Conservation (phyloP, 2,797 vertebrate species). For the Spinibarbus caldwelli region DNA sequence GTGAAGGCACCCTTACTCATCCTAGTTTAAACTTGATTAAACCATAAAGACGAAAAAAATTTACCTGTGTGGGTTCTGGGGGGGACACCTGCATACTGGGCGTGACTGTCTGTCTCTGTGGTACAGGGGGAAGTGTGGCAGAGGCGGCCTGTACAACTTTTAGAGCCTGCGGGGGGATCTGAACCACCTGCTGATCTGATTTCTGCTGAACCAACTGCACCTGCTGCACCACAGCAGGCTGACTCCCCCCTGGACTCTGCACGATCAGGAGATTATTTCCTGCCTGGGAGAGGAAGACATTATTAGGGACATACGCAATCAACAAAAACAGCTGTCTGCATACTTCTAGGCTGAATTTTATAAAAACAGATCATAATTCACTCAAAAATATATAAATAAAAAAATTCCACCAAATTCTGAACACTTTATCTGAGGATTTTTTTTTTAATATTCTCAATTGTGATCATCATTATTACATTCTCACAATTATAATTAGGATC, state of each 20-base stretch:
- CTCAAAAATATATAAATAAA: not conserved
- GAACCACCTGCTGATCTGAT: slow-evolving; percentile 88
- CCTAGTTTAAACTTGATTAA: no score
- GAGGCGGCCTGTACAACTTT: slow-evolving; percentile 97
- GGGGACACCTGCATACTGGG: slow-evolving; percentile 80
- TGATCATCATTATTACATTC: not conserved
- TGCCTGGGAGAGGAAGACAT: slow-evolving; percentile 69
- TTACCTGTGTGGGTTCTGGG: slow-evolving; percentile 87
- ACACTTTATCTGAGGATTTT: no score
- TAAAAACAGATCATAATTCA: not conserved
- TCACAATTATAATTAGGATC: not conserved
- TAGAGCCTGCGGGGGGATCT: slow-evolving; percentile 94
- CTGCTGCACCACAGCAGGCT: slow-evolving; percentile 92
- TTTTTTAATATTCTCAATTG: not conserved
- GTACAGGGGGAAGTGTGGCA: slow-evolving; percentile 91
- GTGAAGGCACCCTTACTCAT: no score
- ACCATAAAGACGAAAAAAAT: not conserved
- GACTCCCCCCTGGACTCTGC: slow-evolving; percentile 86
- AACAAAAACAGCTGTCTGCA: not conserved
- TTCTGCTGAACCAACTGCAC: slow-evolving; percentile 94
- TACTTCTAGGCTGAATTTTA: not conserved
- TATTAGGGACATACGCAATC: not conserved
- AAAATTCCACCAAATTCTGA: not conserved
- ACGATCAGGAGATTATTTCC: slow-evolving; percentile 95
- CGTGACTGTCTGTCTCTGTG: slow-evolving; percentile 81